Base-by-base conservation (phyloP, 2,888 invertebrate species). In the Sipha maydis region DNA sequence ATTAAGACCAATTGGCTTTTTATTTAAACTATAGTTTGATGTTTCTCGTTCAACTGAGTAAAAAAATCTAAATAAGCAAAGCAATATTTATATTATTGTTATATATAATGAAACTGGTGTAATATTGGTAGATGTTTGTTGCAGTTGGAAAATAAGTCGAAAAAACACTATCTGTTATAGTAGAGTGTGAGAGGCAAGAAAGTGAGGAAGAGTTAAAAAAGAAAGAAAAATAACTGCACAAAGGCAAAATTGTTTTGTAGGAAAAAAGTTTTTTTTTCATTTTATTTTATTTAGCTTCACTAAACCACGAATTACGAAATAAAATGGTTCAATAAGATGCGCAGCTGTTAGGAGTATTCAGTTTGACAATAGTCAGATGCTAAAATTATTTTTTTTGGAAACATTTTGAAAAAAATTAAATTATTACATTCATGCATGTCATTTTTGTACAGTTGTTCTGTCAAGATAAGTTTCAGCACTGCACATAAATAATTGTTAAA, bases 101-200 rank as follows among this genome's bases (percentile, higher is more conserved):
- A 83, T 71, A 83, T 71, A 71, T 31, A 71, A 71, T 48, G 83
- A 71, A 67, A 80, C 67, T 61, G 80, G 38, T 41, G 80, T 28
- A 19, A 61, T 80, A 80, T 67, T 38, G n/a, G 80, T 28, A n/a
- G 38, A 67, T 9, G 28, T 21, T 67, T 9, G 28, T 38, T 9
- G 28, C n/a, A 80, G 38, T 28, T 34, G 67, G 28, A 28, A 67
- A 80, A 80, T 67, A 67, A 1, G 48, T 69, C 14, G 82, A 17
- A 41, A 31, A 31, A 82, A 82, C 48, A 69, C 69, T 48, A 48
- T 83, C 25, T 48, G 31, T 71, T n/a, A 69, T 61, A 25, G 25
- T 25, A 9, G 28, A 28, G 8, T 9, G 14, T 3, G 54, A 83
- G 34, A 34, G 34, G 34, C 14, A 34, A 54, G 11, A 54, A 4